phyloP scores from a whole-genome alignment of 1,140 invertebrate genomes.

The Drosophila micromelanica region DNA sequence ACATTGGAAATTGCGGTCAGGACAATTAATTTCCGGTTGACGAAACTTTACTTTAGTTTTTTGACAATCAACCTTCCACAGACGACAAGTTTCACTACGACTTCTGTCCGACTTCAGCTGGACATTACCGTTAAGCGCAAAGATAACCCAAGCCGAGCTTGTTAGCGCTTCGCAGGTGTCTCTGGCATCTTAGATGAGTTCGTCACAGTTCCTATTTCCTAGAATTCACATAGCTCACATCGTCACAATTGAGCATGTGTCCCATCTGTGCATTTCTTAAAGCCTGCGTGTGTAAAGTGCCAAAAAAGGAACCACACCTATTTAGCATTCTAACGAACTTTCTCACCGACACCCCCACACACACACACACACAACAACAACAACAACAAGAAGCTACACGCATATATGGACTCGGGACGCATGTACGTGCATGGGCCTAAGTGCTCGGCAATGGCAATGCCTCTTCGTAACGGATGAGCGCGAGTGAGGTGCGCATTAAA shows the following conservation, averaged over 20 bases:
- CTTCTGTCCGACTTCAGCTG: conserved; percentile 16
- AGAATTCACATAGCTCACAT: conserved; percentile 61
- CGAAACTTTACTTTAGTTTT: conserved; percentile 75
- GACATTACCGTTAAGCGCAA: conserved; percentile 59
- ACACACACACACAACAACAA: too few relatives aligned
- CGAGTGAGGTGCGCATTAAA: conserved; percentile 66
- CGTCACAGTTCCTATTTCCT: conserved; percentile 14
- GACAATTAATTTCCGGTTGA: conserved; percentile 81
- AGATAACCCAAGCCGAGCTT: conserved; percentile 58
- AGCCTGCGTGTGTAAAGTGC: conserved; percentile 41
- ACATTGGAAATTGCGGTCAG: conserved; percentile 81
- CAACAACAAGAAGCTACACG: background rate
- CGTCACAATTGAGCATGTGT: conserved; percentile 23
- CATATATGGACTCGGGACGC: conserved; percentile 4
- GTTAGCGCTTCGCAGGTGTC: conserved; percentile 9
- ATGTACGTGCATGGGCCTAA: conserved; percentile 47
- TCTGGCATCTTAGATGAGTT: background rate
- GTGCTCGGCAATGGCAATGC: conserved; percentile 45
- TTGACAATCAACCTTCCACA: conserved; percentile 56
- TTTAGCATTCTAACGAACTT: conserved; percentile 70
- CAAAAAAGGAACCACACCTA: conserved; percentile 50
- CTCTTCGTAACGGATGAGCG: conserved; percentile 41
- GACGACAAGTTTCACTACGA: background rate
- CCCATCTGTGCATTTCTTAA: conserved; percentile 4
- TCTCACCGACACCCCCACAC: conserved; percentile 49